Evolutionary conservation across 2,797 vertebrate species (phyloP).

Genomic region (Chelon auratus): DNA sequence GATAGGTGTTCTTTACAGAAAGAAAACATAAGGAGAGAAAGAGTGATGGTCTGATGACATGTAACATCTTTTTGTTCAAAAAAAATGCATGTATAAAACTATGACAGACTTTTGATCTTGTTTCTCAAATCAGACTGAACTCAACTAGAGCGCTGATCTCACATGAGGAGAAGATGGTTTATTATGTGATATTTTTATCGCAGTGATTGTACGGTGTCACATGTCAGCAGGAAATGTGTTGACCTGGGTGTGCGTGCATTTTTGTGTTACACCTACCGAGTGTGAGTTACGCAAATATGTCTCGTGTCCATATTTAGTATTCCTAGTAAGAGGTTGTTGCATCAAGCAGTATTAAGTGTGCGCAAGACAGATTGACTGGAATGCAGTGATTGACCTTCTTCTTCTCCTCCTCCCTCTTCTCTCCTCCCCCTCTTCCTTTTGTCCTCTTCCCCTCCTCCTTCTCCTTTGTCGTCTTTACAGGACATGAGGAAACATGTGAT

Average conservation of each 20-base stretch:
- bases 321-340: not conserved
- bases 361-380: not conserved
- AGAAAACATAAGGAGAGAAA: not conserved
- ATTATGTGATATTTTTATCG: too few relatives aligned
- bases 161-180: too few relatives aligned
- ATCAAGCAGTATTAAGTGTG: not conserved
- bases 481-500: conserved; percentile 99
- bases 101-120: not conserved
- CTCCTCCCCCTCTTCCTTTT: conserved; percentile 11
- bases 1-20: not conserved
- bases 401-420: conserved; percentile 9
- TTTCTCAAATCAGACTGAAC: not conserved
- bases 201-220: too few relatives aligned
- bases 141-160: not conserved
- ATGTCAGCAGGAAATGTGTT: not conserved
- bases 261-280: not conserved
- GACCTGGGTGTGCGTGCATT: not conserved
- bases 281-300: too few relatives aligned
- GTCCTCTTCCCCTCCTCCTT: conserved; percentile 8
- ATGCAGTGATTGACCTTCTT: not conserved
- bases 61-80: not conserved
- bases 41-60: not conserved
- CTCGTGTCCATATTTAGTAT: too few relatives aligned
- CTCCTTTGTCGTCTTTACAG: conserved; percentile 73
- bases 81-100: too few relatives aligned